Percentiles rank a stretch among this genome's conserved stretches.
Evolutionary conservation across 1,140 invertebrate genomes (phyloP).

Genomic region (Babylonia areolata): DNA sequence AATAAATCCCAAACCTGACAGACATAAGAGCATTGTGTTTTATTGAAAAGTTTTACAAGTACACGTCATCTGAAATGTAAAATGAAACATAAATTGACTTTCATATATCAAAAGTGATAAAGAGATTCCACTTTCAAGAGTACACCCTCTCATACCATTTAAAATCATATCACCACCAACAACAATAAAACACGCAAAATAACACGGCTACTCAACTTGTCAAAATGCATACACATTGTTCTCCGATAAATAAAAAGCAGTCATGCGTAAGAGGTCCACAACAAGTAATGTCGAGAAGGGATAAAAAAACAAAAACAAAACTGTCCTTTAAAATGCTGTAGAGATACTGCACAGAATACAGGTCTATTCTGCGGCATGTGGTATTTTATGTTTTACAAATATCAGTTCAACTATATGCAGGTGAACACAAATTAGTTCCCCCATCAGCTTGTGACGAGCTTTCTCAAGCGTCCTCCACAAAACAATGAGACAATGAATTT

Average conservation of each 20-base stretch:
- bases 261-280: not conserved
- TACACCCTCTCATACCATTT: not conserved
- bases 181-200: not conserved
- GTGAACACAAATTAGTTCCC: too few species aligned
- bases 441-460: too few species aligned
- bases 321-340: not conserved
- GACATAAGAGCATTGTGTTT: not conserved
- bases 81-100: not conserved
- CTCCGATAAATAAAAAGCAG: not conserved
- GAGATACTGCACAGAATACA: not conserved
- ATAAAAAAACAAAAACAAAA: too few species aligned
- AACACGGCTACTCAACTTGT: not conserved
- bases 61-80: conserved; percentile 6
- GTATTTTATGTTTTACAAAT: too few species aligned
- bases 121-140: not conserved
- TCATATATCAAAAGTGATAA: not conserved
- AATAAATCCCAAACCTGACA: not conserved
- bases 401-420: too few species aligned
- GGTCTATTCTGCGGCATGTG: too few species aligned
- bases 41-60: conserved; percentile 12
- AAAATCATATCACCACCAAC: not conserved
- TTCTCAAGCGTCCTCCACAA: too few species aligned
- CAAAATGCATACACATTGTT: conserved; percentile 2
- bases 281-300: not conserved
- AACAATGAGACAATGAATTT: too few species aligned